Conservation (phyloP, 2,113 vertebrate species). For the Cyrtonyx montezumae region DNA sequence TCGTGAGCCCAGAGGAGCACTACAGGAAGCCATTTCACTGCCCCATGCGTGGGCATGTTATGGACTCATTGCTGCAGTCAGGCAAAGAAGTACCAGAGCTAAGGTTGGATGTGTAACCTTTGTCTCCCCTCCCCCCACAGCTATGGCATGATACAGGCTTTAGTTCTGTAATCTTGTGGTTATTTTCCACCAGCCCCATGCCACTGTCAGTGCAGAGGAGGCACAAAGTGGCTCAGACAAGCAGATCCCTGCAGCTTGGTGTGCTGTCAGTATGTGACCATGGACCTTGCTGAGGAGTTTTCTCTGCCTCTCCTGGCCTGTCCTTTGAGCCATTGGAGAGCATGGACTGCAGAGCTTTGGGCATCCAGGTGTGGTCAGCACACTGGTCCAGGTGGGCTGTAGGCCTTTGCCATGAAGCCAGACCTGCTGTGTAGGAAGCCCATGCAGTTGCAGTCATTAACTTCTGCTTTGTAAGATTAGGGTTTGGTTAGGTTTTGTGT, state of each 20-base stretch:
- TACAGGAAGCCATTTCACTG: background rate
- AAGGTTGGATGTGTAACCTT: slow-evolving; percentile 23
- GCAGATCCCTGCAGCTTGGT: background rate
- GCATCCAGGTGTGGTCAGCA: background rate
- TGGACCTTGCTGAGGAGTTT: background rate
- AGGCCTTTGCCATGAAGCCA: background rate
- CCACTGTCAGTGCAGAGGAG: background rate
- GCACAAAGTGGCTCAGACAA: slow-evolving; percentile 22
- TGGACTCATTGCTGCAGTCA: slow-evolving; percentile 14
- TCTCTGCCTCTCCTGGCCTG: background rate
- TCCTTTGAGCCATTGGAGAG: background rate
- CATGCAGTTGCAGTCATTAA: background rate
- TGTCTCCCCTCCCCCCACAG: background rate
- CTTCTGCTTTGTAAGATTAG: background rate
- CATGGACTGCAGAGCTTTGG: background rate
- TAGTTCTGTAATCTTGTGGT: background rate
- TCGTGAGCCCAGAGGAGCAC: background rate
- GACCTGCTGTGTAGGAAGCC: background rate
- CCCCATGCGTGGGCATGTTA: background rate
- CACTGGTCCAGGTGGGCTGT: background rate
- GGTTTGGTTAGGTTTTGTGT: background rate
- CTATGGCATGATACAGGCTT: background rate
- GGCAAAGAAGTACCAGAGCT: slow-evolving; percentile 35
- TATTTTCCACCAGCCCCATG: slow-evolving; percentile 11
- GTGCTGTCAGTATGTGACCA: background rate